These are phyloP conservation scores for Saguinus midas DNA, from an alignment of 2,113 vertebrate species.

Conservation along the genomic window DNA sequence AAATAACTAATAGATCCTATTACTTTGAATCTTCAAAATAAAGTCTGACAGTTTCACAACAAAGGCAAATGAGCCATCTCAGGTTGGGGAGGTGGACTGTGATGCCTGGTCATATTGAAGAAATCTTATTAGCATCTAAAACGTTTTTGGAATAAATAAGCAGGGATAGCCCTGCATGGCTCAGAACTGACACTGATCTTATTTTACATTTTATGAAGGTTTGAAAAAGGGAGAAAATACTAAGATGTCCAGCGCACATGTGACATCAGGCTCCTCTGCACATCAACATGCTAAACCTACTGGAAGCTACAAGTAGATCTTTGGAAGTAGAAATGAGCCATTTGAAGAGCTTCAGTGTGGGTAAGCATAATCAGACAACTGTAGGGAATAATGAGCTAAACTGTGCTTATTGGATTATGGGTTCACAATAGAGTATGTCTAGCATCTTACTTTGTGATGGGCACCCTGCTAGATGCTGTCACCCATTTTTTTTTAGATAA, in stretches of 20 bases:
- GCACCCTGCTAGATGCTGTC: background rate
- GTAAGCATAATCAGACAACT: background rate
- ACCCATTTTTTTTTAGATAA: background rate
- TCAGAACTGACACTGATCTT: background rate
- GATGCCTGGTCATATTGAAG: background rate
- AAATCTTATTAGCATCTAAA: background rate
- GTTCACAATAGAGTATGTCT: background rate
- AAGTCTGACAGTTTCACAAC: slow-evolving; percentile 18
- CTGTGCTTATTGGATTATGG: background rate
- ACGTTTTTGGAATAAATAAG: background rate
- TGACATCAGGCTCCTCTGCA: background rate
- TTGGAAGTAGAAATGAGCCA: background rate
- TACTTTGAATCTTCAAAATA: slow-evolving; percentile 14
- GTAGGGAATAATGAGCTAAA: background rate
- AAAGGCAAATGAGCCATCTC: background rate
- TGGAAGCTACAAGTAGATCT: background rate
- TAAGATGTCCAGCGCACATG: background rate
- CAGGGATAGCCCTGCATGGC: background rate
- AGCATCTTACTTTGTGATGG: background rate
- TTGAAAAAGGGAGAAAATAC: background rate
- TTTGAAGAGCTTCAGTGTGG: background rate
- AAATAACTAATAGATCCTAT: slow-evolving; percentile 25
- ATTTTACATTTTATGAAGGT: background rate
- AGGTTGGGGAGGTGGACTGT: background rate
- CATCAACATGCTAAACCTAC: background rate